Base-by-base conservation (phyloP, 2,113 vertebrate species). In the Ciconia stormi region DNA sequence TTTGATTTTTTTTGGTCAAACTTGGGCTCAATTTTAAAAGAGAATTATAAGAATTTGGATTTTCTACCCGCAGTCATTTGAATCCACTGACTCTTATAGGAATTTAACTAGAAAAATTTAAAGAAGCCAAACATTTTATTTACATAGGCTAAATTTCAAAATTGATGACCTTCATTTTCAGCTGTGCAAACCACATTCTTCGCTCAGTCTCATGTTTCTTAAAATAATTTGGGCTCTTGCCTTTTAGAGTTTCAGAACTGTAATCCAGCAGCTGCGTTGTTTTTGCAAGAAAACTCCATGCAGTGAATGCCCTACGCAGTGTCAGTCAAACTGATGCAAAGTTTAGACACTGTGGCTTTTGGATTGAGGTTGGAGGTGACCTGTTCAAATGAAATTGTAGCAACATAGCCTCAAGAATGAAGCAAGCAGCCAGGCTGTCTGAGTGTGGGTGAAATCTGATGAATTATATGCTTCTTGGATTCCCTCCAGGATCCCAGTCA, bases 361-460 rank as follows among this genome's bases (percentile, higher is more conserved):
- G 91, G 82, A 83, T 18, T 62, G 76, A 83, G 61, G 38, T 80
- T 95, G 92, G 59, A 94, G 55, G 82, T 92, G 87, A 95, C 61
- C 83, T 89, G 76, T 94, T 98, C 87, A 89, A 90, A 95, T 81
- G 87, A 95, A 55, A 94, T 87, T 80, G 50, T 58, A 96, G 89
- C 79, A 84, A 72, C 46, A 25, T 34, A 94, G 87, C 91, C 91
- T 95, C 92, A 96, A 93, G 92, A 96, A 97, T 78, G 94, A 82
- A 95, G 80, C 55, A 76, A 70, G 46, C 71, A 87, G 63, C 74
- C 83, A 79, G 87, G 69, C 85, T 96, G 89, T 74, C 94, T 90
- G 94, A 95, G 93, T 86, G 95, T 62, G 89, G 95, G 89, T 97
- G 96, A 96, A 96, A 94, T 95, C 91, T 91, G 89, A 97, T 96